Base-by-base conservation (phyloP, 2,888 invertebrate genomes). In the Brenthis daphne region DNA sequence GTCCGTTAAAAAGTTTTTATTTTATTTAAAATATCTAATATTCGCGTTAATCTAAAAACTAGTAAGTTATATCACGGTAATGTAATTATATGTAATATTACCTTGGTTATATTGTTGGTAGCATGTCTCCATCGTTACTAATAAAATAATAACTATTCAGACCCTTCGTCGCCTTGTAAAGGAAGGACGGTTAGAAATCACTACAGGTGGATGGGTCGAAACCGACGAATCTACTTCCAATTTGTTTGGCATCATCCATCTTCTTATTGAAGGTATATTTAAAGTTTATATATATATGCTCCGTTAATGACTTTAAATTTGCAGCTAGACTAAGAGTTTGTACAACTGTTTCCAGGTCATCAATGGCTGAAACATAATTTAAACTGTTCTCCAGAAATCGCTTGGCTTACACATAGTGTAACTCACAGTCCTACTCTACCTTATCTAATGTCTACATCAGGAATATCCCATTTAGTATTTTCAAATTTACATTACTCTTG, bases 361-460 rank as follows among this genome's bases (percentile, higher is more conserved):
- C 97, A 98, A 79, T 98, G 98, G 98, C 84, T 98, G 12, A 95
- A 95, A 80, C 94, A 95, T 67, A 95, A 97, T 85, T 88, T 98
- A 53, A 97, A 96, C 76, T 95, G 97, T 43, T 93, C 93, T n/a
- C 97, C 98, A 1, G 94, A 94, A 78, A 88, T 93, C 2, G 97
- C 95, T 47, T 99, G 99, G 99, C 96, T 98, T 0, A 97, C 99
- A 6, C 99, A 98, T 86, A 98, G 98, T 0, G 98, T 99, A 79
- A 98, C 98, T 0, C 98, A 99, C 82, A 98, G 98, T 14, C 96
- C 97, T 13, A 98, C 98, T 0, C 95, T 98, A 81, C 96, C 98
- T 0, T 99, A 99, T 82, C 88, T 99, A 14, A 89, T 99, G 43
- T 95, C 96, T 54, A 94, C 95, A 16, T 94, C 96, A 0, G 97